These are phyloP conservation scores for Bombus sibiricus DNA, from an alignment of 1,140 invertebrate genomes.

Conservation along the genomic window DNA sequence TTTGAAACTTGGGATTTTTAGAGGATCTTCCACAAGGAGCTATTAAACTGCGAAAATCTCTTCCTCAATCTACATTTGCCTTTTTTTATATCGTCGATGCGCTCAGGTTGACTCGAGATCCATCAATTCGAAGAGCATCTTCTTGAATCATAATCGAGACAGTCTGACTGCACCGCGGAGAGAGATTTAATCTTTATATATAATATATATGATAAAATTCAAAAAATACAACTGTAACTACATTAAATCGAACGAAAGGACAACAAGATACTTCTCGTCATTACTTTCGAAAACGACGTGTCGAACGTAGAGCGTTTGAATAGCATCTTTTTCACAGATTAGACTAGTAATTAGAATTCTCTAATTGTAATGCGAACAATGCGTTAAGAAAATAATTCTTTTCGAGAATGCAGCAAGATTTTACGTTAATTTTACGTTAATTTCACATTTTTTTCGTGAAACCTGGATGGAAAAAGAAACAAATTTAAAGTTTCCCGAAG, in stretches of 20 bases:
- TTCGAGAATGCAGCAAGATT: background rate
- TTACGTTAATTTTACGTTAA: background rate
- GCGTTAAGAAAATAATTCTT: background rate
- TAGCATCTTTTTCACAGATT: background rate
- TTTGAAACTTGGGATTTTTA: background rate
- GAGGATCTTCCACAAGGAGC: background rate
- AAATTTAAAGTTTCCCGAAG: background rate
- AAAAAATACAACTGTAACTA: constrained; percentile 62
- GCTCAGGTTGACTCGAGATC: constrained; percentile 2
- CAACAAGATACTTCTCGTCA: constrained; percentile 61
- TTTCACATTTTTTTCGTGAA: background rate
- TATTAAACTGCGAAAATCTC: background rate
- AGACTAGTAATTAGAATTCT: no score
- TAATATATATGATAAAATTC: constrained; percentile 68
- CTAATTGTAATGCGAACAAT: background rate
- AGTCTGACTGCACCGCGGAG: background rate
- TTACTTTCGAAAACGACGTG: constrained; percentile 57
- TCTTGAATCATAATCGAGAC: background rate
- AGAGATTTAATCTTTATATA: constrained; percentile 47
- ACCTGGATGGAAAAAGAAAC: background rate
- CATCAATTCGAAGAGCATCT: background rate
- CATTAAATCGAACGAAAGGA: constrained; percentile 62
- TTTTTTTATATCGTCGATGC: background rate
- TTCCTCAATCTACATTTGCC: background rate
- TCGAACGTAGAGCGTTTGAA: constrained; percentile 3